Percentiles rank a stretch among this genome's conserved stretches.
Evolutionary conservation across 2,888 invertebrate species (phyloP).

Genomic region (Papilio elwesi): DNA sequence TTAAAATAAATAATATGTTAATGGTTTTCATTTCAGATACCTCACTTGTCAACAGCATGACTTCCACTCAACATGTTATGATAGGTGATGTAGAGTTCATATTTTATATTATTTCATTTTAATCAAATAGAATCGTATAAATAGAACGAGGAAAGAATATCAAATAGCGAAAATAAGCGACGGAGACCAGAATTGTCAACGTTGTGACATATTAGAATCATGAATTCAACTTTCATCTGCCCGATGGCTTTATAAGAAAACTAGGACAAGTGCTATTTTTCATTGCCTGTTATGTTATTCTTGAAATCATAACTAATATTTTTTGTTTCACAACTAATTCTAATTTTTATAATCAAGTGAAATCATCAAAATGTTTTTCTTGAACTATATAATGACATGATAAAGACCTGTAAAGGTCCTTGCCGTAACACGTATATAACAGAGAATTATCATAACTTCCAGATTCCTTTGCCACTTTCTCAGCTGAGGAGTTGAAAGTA

Average conservation of each 20-base stretch:
- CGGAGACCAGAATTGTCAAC: slow-evolving; percentile 34
- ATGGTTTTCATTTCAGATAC: not conserved
- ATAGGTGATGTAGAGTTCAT: not conserved
- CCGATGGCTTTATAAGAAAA: slow-evolving; percentile 27
- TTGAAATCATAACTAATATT: not conserved
- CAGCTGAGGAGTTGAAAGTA: no score
- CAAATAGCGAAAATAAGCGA: slow-evolving; percentile 26
- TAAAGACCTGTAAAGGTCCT: no score
- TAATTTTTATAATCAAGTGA: not conserved
- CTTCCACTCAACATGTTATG: not conserved
- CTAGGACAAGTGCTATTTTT: slow-evolving; percentile 24
- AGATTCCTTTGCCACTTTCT: no score
- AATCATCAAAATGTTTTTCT: not conserved
- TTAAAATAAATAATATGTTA: not conserved
- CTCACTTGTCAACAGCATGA: not conserved
- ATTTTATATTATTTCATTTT: not conserved
- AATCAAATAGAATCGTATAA: slow-evolving; percentile 12
- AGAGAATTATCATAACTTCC: no score
- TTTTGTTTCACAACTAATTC: not conserved
- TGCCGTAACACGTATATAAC: no score
- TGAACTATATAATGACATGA: no score
- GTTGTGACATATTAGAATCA: slow-evolving; percentile 34
- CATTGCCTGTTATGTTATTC: slow-evolving; percentile 8
- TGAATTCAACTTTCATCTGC: slow-evolving; percentile 31
- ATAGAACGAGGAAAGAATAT: slow-evolving; percentile 19